phyloP scores from a whole-genome alignment of 2,888 invertebrate genomes.

The Ypsolopha scabrella region DNA sequence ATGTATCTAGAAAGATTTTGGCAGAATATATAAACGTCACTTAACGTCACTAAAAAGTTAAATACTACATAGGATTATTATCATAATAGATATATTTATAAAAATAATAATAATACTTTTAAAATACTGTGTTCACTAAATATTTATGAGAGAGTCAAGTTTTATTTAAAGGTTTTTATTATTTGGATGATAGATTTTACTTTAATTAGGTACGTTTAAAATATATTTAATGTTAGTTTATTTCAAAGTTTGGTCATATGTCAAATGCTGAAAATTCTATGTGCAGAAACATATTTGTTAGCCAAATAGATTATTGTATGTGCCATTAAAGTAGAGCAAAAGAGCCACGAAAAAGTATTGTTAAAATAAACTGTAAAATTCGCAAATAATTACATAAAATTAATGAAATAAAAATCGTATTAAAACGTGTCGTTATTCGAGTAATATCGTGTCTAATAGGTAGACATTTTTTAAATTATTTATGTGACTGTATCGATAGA shows the following conservation, averaged over 20 bases:
- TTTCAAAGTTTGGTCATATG: no score
- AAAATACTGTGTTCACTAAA: conserved; percentile 57
- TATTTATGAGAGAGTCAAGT: conserved; percentile 1
- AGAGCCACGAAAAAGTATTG: neutral
- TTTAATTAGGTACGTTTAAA: neutral
- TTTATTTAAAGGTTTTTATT: neutral
- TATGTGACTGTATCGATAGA: conserved; percentile 59
- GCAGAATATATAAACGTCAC: no score
- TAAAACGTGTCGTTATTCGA: neutral
- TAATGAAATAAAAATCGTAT: neutral
- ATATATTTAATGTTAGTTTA: neutral
- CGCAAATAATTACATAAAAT: neutral
- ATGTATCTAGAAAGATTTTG: conserved; percentile 16
- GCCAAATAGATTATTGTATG: neutral
- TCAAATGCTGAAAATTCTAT: no score
- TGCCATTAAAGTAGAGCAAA: neutral
- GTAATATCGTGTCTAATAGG: conserved; percentile 1
- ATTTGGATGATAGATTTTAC: neutral
- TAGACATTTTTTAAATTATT: conserved; percentile 18
- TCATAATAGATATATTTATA: conserved; percentile 19
- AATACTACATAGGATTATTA: conserved; percentile 6
- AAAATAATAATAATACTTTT: conserved; percentile 25
- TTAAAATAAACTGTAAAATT: neutral
- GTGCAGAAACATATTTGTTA: neutral
- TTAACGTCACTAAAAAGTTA: no score